Base-by-base conservation (phyloP, 2,888 invertebrate species). In the Ornithoptera alexandrae region DNA sequence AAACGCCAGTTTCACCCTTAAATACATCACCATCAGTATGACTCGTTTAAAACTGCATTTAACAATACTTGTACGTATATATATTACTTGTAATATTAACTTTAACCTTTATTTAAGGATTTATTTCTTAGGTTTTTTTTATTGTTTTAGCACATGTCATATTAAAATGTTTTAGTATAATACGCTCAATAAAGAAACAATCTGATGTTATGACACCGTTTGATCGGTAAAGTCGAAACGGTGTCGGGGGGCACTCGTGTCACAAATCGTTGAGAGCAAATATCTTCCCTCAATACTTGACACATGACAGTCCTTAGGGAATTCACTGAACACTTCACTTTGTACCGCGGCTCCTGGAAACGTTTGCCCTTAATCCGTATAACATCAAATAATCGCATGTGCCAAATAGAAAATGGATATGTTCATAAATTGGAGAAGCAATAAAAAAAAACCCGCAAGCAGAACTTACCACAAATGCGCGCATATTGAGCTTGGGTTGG, bases 381-480 rank as follows among this genome's bases (percentile, higher is more conserved):
- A 73, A 79, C 78, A 75, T 71, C 24, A 64, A 72, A 74, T 79
- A 79, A 82, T 86, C 85, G 85, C 85, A 79, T 82, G 81, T 84
- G 88, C 87, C 83, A 87, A 86, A 84, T 82, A 84, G 81, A 72
- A 68, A 69, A 58, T 69, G 22, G 76, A 74, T 76, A 76, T 71
- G 66, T 67, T 72, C 73, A 74, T 50, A 74, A 75, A 71, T 72
- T 73, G 56, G 70, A 68, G 69, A 73, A 72, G 76, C 4, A 53
- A n/a, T 30, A 69, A 72, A 69, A 78, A 60, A 36, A 15, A 64
- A 50, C 39, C 79, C 81, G 81, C 84, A 74, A 81, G 82, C 84
- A 72, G 39, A 75, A 88, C 93, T 93, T 88, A 93, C 93, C 93
- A 92, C 83, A 77, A 93, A 91, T 78, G 88, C 84, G 78, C 92